phyloP scores from a whole-genome alignment of 2,113 vertebrate genomes.

The Amphiprion percula region DNA sequence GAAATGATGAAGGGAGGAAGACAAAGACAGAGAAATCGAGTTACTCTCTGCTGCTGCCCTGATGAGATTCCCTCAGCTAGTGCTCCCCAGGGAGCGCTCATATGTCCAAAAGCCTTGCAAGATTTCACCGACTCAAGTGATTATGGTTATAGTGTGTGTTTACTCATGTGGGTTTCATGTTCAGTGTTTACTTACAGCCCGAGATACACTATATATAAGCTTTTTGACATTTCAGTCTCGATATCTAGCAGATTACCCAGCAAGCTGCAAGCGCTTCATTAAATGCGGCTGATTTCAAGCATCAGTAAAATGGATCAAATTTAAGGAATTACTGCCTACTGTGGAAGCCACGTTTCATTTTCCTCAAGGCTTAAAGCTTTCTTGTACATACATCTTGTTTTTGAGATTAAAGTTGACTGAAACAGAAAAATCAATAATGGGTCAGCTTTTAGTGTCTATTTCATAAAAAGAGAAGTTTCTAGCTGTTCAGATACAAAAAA shows the following conservation, averaged over 20 bases:
- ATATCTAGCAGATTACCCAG: slow-evolving; percentile 15
- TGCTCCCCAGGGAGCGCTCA: slow-evolving; percentile 55
- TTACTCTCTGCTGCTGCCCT: slow-evolving; percentile 63
- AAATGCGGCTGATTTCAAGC: slow-evolving; percentile 41
- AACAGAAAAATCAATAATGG: slow-evolving; percentile 49
- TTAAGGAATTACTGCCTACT: slow-evolving; percentile 22
- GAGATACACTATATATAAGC: slow-evolving; percentile 31
- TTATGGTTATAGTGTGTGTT: slow-evolving; percentile 55
- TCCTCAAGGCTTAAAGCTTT: slow-evolving; percentile 16
- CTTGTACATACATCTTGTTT: background rate
- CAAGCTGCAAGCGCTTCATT: slow-evolving; percentile 41
- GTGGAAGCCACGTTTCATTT: slow-evolving; percentile 21
- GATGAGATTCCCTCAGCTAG: slow-evolving; percentile 57
- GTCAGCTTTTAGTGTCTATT: slow-evolving; percentile 37
- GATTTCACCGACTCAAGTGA: slow-evolving; percentile 61
- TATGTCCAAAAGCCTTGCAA: slow-evolving; percentile 61
- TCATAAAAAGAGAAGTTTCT: slow-evolving; percentile 19
- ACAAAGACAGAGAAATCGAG: slow-evolving; percentile 60
- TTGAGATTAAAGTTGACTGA: slow-evolving; percentile 32
- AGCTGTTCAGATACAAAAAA: slow-evolving; percentile 1
- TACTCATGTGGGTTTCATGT: slow-evolving; percentile 29
- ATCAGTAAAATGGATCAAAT: slow-evolving; percentile 23
- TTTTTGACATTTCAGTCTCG: slow-evolving; percentile 43
- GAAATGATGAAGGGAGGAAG: slow-evolving; percentile 60
- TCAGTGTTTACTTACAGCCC: slow-evolving; percentile 51